Base-by-base conservation (phyloP, 2,888 invertebrate species). In the Tholera decimalis region DNA sequence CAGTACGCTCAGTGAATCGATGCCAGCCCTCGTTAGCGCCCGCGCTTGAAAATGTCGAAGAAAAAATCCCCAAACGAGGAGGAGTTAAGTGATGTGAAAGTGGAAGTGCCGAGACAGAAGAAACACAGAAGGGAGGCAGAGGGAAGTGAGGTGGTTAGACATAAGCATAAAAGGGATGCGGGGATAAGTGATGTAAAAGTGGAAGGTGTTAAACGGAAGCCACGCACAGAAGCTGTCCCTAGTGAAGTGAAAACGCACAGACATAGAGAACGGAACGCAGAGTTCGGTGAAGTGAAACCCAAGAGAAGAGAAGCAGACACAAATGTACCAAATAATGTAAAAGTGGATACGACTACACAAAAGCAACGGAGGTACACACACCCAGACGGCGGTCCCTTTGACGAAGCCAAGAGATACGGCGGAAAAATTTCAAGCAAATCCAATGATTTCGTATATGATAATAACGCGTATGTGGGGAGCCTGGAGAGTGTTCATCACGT, bases 381-480 rank as follows among this genome's bases (percentile, higher is more conserved):
- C 20, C 20, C 28, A 0, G 39, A 28, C 18, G 3, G 15, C 6
- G 13, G 5, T 6, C 6, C 43, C 1, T 35, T 61, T 50, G 82
- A 44, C 61, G 85, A n/a, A 74, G 67, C 18, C 22, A 41, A 13
- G 2, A 72, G 56, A 37, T 53, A 37, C 15, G 24, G 18, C 39
- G n/a, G 72, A 1, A 75, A 61, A 13, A 33, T 53, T 26, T 58
- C 56, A 15, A 83, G 80, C 30, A 55, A 39, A 46, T 85, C 80
- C 13, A 85, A 69, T 68, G 88, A 92, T 6, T 93, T 86, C 83
- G 91, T 89, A 57, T 95, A 91, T 77, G 91, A 91, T 79, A 95
- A 95, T 66, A 72, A 83, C 2, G 93, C 89, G 0, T 95, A 86
- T 77, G 89, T 88, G 0, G 93, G 93, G 11, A 94, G 93, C 82